Percentiles rank a stretch among this genome's conserved stretches.
Evolutionary conservation across 2,113 vertebrate genomes (phyloP).

Genomic region (Pantherophis guttatus): DNA sequence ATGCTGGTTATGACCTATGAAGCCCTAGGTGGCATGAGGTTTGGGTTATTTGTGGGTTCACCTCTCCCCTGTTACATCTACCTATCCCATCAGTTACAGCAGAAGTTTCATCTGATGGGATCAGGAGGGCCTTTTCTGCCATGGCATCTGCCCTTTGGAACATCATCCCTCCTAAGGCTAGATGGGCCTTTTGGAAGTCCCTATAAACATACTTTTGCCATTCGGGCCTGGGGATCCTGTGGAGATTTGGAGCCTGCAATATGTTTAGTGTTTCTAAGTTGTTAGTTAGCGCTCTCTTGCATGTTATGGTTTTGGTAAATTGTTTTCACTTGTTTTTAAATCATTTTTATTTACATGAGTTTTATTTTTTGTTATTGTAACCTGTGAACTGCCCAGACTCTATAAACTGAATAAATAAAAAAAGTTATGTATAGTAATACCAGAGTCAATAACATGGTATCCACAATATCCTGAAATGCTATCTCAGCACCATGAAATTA

Average conservation of each 20-base stretch:
- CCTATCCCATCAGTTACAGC: not conserved
- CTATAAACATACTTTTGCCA: not conserved
- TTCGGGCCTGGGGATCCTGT: not conserved
- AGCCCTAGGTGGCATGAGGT: not conserved
- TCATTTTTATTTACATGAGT: not conserved
- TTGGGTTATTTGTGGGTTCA: not conserved
- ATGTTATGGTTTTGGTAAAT: not conserved
- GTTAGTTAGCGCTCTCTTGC: not conserved
- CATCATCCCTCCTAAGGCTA: not conserved
- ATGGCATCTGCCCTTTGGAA: not conserved
- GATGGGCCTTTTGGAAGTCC: not conserved
- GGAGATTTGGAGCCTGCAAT: not conserved
- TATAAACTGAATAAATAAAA: not conserved
- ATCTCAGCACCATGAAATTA: not conserved
- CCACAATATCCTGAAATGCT: not conserved
- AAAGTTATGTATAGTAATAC: not conserved
- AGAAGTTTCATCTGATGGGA: not conserved
- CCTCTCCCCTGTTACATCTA: not conserved
- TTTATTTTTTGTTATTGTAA: not conserved
- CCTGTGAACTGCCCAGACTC: not conserved
- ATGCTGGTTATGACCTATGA: not conserved
- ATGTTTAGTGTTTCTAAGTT: not conserved
- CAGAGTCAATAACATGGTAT: not conserved
- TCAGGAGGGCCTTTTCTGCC: not conserved
- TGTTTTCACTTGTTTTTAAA: not conserved